Evolutionary conservation across 2,888 invertebrate species (phyloP).

Genomic region (Pseudococcus longispinus): DNA sequence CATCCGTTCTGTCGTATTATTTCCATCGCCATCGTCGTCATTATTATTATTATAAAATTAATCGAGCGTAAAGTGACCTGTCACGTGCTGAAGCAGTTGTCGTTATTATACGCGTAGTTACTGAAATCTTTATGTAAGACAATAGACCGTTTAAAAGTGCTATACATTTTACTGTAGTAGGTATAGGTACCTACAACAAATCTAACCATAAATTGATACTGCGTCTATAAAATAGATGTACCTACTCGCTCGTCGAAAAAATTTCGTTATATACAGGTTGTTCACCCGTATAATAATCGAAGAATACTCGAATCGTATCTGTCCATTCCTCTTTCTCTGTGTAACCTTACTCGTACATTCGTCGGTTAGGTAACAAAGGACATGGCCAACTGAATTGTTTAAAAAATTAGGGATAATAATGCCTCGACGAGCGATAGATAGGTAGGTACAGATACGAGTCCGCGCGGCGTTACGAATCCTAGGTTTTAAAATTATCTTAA

Average conservation of each 20-base stretch:
- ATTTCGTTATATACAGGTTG: conserved; percentile 1
- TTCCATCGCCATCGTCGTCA: conserved; percentile 9
- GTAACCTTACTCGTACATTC: neutral
- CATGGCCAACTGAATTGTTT: neutral
- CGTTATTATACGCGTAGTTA: neutral
- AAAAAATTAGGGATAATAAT: neutral
- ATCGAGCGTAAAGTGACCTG: conserved; percentile 34
- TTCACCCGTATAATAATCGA: conserved; percentile 2
- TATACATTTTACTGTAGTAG: neutral
- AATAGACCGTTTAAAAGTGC: conserved; percentile 20
- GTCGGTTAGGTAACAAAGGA: neutral
- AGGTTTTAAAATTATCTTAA: conserved; percentile 9
- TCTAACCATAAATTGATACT: neutral
- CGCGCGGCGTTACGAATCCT: neutral
- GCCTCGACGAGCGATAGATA: neutral
- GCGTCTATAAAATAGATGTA: neutral
- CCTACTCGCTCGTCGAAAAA: neutral
- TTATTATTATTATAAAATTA: conserved; percentile 31
- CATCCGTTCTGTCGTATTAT: neutral
- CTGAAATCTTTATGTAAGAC: conserved; percentile 31
- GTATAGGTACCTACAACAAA: neutral
- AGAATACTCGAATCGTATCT: neutral
- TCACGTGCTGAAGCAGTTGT: conserved; percentile 24
- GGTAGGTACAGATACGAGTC: neutral
- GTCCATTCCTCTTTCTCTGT: neutral